A percentile compares a stretch with the other conserved stretches of the same genome.
These are phyloP conservation scores for Sarcophaga bullata DNA, from an alignment of 1,140 invertebrate genomes.

Conservation along the genomic window DNA sequence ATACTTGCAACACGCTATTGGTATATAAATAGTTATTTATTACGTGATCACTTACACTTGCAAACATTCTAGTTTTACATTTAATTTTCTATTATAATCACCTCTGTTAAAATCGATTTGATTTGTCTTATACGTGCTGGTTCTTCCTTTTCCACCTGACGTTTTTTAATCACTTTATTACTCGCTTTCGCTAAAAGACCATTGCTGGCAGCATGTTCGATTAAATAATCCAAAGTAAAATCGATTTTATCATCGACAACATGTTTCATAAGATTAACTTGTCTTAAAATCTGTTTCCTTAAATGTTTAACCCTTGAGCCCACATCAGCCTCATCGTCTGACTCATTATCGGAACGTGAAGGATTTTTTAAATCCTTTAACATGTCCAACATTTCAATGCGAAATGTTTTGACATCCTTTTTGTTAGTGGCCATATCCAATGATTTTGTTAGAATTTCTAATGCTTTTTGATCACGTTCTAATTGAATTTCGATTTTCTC, in stretches of 20 bases:
- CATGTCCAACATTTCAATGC: constrained; percentile 46
- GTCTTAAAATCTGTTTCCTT: constrained; percentile 47
- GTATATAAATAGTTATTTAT: no score
- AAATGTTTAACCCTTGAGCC: constrained; percentile 46
- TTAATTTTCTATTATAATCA: constrained; percentile 34
- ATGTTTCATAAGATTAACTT: constrained; percentile 54
- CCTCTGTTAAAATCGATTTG: constrained; percentile 57
- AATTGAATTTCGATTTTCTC: constrained; percentile 58
- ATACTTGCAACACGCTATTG: no score
- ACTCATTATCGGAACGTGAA: not conserved
- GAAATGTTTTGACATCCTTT: constrained; percentile 52
- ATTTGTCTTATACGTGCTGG: constrained; percentile 50
- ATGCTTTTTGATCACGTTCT: constrained; percentile 50
- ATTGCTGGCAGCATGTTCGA: constrained; percentile 50
- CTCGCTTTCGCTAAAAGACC: constrained; percentile 54
- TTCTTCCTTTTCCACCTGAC: constrained; percentile 41
- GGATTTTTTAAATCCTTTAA: constrained; percentile 43
- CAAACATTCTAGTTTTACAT: no score
- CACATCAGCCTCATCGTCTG: not conserved
- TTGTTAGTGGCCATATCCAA: constrained; percentile 53
- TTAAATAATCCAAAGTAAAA: constrained; percentile 50
- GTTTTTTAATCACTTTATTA: constrained; percentile 50
- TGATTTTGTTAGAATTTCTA: constrained; percentile 55
- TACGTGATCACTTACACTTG: no score
- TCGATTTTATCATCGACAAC: constrained; percentile 55